A percentile compares a stretch with the other conserved stretches of the same genome.
phyloP scores from a whole-genome alignment of 2,113 vertebrate species.

The Murina feae region DNA sequence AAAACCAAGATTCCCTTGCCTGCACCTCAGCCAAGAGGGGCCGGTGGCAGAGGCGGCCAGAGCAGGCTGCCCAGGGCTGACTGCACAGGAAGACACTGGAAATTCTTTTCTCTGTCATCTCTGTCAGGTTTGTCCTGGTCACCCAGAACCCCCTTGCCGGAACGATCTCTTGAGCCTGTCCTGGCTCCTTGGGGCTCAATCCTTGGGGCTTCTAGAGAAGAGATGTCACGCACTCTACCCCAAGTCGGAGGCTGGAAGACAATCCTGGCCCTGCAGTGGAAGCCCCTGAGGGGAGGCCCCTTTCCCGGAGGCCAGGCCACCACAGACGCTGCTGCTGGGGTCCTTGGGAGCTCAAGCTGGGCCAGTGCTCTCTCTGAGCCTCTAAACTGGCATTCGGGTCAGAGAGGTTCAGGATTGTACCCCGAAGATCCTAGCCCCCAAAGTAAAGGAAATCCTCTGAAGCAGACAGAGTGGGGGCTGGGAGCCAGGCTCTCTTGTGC shows the following conservation, averaged over 20 bases:
- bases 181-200: background rate
- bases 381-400: background rate
- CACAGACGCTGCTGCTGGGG: background rate
- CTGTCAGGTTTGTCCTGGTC: background rate
- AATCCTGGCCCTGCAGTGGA: background rate
- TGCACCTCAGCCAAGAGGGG: background rate
- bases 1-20: background rate
- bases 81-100: rapidly evolving
- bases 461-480: background rate
- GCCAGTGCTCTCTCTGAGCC: background rate
- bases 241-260: background rate
- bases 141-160: background rate
- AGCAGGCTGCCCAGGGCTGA: background rate
- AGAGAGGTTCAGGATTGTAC: no score
- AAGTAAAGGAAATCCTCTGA: background rate
- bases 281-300: background rate
- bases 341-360: no score
- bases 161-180: background rate
- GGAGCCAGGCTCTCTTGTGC: background rate
- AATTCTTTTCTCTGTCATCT: background rate
- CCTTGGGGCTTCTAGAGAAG: background rate
- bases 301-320: background rate
- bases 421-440: background rate
- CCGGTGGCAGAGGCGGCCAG: background rate
- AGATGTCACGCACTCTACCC: background rate